Percentiles rank a stretch among this genome's conserved stretches.
Conservation (phyloP, 2,113 vertebrate species). For the Cheilinus undulatus region DNA sequence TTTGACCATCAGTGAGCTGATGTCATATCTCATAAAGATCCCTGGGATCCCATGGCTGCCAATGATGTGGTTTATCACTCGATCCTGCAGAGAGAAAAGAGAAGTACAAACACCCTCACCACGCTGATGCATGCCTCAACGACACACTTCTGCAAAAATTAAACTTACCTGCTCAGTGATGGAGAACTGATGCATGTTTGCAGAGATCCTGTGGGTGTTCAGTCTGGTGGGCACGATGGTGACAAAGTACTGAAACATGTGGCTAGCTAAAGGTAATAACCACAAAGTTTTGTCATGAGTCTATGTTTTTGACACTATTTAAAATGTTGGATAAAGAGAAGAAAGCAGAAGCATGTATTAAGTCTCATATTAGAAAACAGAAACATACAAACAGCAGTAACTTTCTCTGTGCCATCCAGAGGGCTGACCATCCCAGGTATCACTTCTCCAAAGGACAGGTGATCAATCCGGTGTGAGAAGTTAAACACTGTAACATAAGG, state of each 20-base stretch:
- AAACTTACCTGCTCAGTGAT: slow-evolving; percentile 95
- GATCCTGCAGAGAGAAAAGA: slow-evolving; percentile 83
- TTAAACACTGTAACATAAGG: slow-evolving; percentile 93
- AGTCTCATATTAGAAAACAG: neutral
- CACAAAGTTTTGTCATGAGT: neutral
- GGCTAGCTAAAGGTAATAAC: slow-evolving; percentile 87
- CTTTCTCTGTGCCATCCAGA: slow-evolving; percentile 97
- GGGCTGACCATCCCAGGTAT: slow-evolving; percentile 95
- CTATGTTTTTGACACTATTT: neutral
- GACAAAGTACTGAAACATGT: slow-evolving; percentile 99
- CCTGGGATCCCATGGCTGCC: slow-evolving; percentile 98
- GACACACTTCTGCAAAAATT: neutral
- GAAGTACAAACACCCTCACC: neutral
- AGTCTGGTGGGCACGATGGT: slow-evolving; percentile 98
- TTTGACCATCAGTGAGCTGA: slow-evolving; percentile 97
- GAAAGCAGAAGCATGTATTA: neutral
- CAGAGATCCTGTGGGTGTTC: slow-evolving; percentile 92
- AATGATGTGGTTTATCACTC: slow-evolving; percentile 94
- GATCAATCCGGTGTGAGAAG: slow-evolving; percentile 98
- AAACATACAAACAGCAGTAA: slow-evolving; percentile 90
- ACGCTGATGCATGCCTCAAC: neutral
- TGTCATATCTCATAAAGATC: slow-evolving; percentile 99
- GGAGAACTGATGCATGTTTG: slow-evolving; percentile 97
- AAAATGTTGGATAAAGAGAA: neutral
- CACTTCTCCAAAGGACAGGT: slow-evolving; percentile 96